Base-by-base conservation (phyloP, 1,140 invertebrate species). In the Galleria mellonella region DNA sequence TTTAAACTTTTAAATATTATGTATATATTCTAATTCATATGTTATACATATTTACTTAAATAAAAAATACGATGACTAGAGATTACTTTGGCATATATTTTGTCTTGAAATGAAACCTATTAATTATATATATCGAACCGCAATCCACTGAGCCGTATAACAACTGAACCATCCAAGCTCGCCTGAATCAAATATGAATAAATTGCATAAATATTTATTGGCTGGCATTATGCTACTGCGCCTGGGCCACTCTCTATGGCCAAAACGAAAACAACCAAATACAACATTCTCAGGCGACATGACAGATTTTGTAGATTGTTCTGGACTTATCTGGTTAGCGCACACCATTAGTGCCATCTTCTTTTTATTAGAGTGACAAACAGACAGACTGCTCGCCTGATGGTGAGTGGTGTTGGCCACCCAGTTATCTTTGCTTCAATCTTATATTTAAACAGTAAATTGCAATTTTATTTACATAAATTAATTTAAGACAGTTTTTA, bases 181-280 rank as follows among this genome's bases (percentile, higher is more conserved):
- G 29, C n/a, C 13, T 6, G 32, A 47, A 12, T 40, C 14, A 47
- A 47, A 76, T 72, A 74, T 77, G 77, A 78, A 81, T 78, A 82
- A 77, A 83, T 83, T 79, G 70, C 70, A 79, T 81, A 79, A 79
- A 83, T 78, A 83, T 79, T 76, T 76, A 77, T 71, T 62, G 50
- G 70, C 69, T 56, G 62, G 62, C 68, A 77, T 78, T 68, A 78
- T 78, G 62, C 71, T 61, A 71, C 67, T 51, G 47, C 55, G 53
- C 39, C 54, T 23, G 17, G 17, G 17, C 17, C 17, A 23, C 17
- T 23, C 17, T 23, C 17, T 23, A 55, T 59, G 51, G 54, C 59
- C 60, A 71, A 71, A 75, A 77, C 43, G 65, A 72, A 50, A 37
- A 56, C 47, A 40, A 65, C 39, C 47, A 49, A 65, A 70, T 65